Percentiles rank a stretch among this genome's conserved stretches.
These are phyloP conservation scores for Agraylea sexmaculata DNA, from an alignment of 1,140 invertebrate species.

Conservation along the genomic window DNA sequence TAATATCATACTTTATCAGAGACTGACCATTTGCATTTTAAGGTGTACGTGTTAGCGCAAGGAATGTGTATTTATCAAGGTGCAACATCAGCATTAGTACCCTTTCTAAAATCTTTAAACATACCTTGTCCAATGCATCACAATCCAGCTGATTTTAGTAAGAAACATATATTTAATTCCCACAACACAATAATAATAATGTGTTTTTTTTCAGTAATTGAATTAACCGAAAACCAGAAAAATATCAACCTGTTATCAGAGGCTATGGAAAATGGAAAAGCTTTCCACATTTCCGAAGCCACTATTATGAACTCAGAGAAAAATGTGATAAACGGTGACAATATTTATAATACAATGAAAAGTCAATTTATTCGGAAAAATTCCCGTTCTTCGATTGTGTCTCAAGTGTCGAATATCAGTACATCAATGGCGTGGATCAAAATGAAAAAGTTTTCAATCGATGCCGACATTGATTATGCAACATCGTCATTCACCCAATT, in stretches of 20 bases:
- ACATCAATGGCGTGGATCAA: conserved; percentile 18
- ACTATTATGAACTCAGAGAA: conserved; percentile 23
- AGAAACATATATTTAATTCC: conserved; percentile 23
- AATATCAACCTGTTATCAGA: conserved; percentile 29
- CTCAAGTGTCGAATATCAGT: conserved; percentile 20
- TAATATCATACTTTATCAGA: not conserved
- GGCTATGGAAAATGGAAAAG: conserved; percentile 33
- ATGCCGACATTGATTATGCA: conserved; percentile 21
- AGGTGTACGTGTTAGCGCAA: conserved; percentile 53
- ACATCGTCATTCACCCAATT: conserved; percentile 29
- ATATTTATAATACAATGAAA: too few species aligned
- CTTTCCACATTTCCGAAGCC: conserved; percentile 27
- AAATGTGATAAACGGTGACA: conserved; percentile 22
- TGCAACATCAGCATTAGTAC: conserved; percentile 50
- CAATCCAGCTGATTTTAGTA: conserved; percentile 74
- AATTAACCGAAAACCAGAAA: conserved; percentile 36
- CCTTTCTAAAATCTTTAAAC: conserved; percentile 52
- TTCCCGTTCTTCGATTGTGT: conserved; percentile 10
- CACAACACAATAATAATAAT: conserved; percentile 4
- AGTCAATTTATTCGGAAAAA: conserved; percentile 21
- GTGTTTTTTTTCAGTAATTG: conserved; percentile 35
- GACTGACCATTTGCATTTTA: conserved; percentile 13
- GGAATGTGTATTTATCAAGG: conserved; percentile 68
- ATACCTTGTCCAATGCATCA: conserved; percentile 65
- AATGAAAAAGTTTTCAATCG: conserved; percentile 11